Base-by-base conservation (phyloP, 2,797 vertebrate species). In the Enteromius trimaculatus region DNA sequence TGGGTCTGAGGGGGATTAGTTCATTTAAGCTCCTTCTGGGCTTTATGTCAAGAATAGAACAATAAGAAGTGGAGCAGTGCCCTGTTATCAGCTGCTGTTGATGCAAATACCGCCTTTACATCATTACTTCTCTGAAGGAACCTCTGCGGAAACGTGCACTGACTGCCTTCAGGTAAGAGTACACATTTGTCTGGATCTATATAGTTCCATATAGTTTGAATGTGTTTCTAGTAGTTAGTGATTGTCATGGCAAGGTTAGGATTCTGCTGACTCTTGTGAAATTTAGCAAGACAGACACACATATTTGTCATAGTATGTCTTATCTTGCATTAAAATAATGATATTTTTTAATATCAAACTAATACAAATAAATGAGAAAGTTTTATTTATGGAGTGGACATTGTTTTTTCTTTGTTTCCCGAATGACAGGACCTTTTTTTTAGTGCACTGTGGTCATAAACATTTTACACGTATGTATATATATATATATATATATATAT, bases 31-130 rank as follows among this genome's bases (percentile, higher is more conserved):
- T 93, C 94, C 96, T 95, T 95, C 92, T 89, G 88, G 91, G 94
- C 90, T 97, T 97, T 92, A 88, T 83, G 90, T 93, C 94, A 90
- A 92, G 95, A 96, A 96, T 96, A 97, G 96, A 92, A 90, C 92
- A 89, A 87, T 94, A 94, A 94, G 93, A 94, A 95, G 92, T 94
- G 90, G 96, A 96, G 92, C 94, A 90, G 94, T 90, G 90, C 88
- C 89, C 92, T 87, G 87, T 77, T 51, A 75, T 26, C 81, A 86
- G 85, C 86, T 77, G 49, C 47, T 71, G 77, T 77, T 70, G 74
- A 64, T 76, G 78, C 74, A 72, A 81, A 69, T 21, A 79, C 39
- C 23, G 9, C 34, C 76, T 49, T 65, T 53, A 37, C 31, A 44
- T 62, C 17, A 47, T 53, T 34, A 60, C 62, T 58, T 47, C 62